phyloP scores from a whole-genome alignment of 2,113 vertebrate species.

The Eulacestoma nigropectus region DNA sequence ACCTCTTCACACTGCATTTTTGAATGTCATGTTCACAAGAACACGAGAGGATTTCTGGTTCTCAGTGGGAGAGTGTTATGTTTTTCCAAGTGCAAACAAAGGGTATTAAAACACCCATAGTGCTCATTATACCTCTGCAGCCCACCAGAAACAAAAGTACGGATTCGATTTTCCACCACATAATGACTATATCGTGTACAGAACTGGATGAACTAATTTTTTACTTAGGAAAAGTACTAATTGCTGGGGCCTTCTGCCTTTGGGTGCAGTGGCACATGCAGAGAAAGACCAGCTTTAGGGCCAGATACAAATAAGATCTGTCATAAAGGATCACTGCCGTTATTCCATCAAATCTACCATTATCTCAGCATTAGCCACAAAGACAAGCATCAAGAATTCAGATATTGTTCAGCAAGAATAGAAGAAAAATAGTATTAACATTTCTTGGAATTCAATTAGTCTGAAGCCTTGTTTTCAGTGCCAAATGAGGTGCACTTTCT shows the following conservation, averaged over 20 bases:
- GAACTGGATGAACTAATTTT: constrained; percentile 49
- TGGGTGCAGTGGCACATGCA: background rate
- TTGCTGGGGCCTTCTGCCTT: constrained; percentile 49
- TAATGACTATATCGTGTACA: constrained; percentile 17
- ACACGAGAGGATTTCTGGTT: constrained; percentile 22
- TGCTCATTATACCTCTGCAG: background rate
- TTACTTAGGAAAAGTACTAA: constrained; percentile 46
- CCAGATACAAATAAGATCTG: background rate
- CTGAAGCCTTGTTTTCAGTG: background rate
- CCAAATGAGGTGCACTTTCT: background rate
- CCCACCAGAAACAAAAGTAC: background rate
- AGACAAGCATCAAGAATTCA: constrained; percentile 28
- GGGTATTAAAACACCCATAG: background rate
- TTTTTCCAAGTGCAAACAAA: constrained; percentile 48
- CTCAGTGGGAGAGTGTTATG: constrained; percentile 23
- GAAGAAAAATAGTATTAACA: constrained; percentile 4
- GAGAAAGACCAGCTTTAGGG: background rate
- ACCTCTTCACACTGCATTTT: background rate
- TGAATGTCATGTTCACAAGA: background rate
- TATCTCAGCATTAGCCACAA: constrained; percentile 10
- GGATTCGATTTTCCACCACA: constrained; percentile 29
- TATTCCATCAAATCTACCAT: background rate
- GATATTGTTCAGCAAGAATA: background rate
- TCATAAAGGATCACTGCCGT: background rate
- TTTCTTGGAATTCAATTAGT: constrained; percentile 11